Evolutionary conservation across 37 sponge, comb jelly and placozoan genomes (phyloP).

Genomic region (Tethya wilhelma): DNA sequence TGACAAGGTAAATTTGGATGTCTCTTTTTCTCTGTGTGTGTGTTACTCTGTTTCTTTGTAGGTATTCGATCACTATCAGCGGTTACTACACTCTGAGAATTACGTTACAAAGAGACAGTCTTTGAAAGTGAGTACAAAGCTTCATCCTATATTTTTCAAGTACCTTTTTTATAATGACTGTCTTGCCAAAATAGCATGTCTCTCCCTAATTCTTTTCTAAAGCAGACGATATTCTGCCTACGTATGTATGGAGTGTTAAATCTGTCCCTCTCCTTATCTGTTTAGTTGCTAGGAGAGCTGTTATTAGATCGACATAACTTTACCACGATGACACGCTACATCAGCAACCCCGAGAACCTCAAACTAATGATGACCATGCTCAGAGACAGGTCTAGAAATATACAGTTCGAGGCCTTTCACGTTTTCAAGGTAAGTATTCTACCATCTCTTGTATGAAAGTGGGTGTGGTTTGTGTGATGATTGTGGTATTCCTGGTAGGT

Average conservation of each 20-base stretch:
- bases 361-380: slow-evolving; percentile 99
- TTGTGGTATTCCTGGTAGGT: slow-evolving; percentile 69
- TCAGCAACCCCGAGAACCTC: slow-evolving; percentile 94
- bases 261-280: not conserved
- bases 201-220: too few relatives aligned
- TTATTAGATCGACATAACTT: slow-evolving; percentile 97
- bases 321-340: slow-evolving; percentile 94
- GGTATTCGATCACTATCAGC: slow-evolving; percentile 89
- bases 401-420: slow-evolving; percentile 99
- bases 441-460: not conserved
- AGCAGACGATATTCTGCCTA: not conserved
- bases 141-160: too few relatives aligned
- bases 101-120: slow-evolving; percentile 97
- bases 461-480: not conserved
- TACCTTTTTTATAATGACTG: not conserved
- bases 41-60: not conserved
- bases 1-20: slow-evolving; percentile 58
- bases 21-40: slow-evolving; percentile 9
- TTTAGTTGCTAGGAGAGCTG: slow-evolving; percentile 94
- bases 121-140: slow-evolving; percentile 77
- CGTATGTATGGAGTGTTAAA: not conserved
- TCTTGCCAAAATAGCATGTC: not conserved
- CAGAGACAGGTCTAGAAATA: slow-evolving; percentile 85
- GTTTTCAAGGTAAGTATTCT: slow-evolving; percentile 90
- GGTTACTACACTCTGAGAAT: slow-evolving; percentile 92